Base-by-base conservation (phyloP, 1,140 invertebrate species). In the Teleopsis dalmanni region DNA sequence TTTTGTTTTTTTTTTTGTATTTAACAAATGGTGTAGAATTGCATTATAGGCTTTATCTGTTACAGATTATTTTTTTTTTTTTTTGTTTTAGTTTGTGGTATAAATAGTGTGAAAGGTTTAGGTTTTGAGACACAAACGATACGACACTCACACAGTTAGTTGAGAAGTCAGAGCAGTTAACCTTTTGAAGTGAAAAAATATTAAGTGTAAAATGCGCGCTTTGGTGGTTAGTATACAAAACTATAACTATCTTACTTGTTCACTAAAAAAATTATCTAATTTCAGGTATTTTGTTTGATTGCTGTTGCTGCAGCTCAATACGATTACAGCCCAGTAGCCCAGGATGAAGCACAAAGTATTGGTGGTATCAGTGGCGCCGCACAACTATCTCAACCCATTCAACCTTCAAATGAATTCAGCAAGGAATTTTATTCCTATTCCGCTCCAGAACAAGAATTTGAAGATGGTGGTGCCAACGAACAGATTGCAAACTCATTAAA, bases 361-460 rank as follows among this genome's bases (percentile, higher is more conserved):
- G 38, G 33, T n/a, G 26, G 35, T n/a, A 19, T 22, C 34, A 41
- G 29, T 35, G 50, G 42, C 36, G 23, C 19, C 18, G 44, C 29
- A 16, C 25, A 37, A 38, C 33, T 40, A 21, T 36, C 23, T 16
- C 42, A 23, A 16, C 40, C 16, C n/a, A 34, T 25, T 14, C 40
- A 26, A 7, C 22, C 18, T 9, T 29, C 22, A 27, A 48, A 43
- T 13, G 64, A 65, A 52, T 52, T 65, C 21, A 56, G 59, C n/a
- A 68, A 68, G 51, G 64, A 68, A 42, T 68, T 63, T 55, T 65
- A 57, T 37, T 58, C 55, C 7, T 67, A 58, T 49, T 56, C 57
- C 9, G 64, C 65, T 1, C 58, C 62, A 10, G 65, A 68, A 29
- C 22, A 46, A 6, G 64, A 56, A 38, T 67, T 67, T 48, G 35